These are phyloP conservation scores for Orestias chungarensis DNA, from an alignment of 2,797 vertebrate genomes.

Conservation along the genomic window DNA sequence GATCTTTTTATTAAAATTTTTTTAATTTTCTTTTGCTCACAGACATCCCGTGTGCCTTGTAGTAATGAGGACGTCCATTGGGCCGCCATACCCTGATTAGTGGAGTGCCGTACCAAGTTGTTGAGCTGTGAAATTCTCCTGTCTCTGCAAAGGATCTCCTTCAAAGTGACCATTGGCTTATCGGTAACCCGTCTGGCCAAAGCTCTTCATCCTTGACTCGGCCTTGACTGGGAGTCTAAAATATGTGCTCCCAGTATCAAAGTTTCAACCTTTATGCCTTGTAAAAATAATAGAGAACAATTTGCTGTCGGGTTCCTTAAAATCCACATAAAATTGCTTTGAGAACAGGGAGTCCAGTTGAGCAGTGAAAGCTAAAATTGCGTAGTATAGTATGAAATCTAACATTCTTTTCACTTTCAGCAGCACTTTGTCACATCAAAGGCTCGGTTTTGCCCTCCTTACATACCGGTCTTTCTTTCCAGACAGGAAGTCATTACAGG, in stretches of 20 bases:
- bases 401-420: slow-evolving; percentile 17
- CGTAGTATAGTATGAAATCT: neutral
- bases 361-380: neutral
- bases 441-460: slow-evolving; percentile 31
- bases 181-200: slow-evolving; percentile 1
- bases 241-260: neutral
- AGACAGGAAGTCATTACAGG: slow-evolving; percentile 74
- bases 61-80: neutral
- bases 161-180: neutral
- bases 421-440: slow-evolving; percentile 41
- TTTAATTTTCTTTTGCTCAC: no score
- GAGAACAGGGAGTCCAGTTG: neutral
- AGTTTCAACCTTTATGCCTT: neutral
- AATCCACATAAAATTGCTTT: neutral
- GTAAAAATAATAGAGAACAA: neutral
- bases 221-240: neutral
- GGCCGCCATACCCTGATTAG: neutral
- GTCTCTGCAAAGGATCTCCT: neutral
- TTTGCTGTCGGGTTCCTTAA: neutral
- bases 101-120: neutral
- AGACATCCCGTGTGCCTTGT: neutral
- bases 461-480: slow-evolving; percentile 52
- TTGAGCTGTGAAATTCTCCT: neutral
- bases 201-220: neutral
- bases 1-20: neutral